These are phyloP conservation scores for Macrotrachela quadricornifera DNA, from an alignment of 1,140 invertebrate genomes.

Conservation along the genomic window DNA sequence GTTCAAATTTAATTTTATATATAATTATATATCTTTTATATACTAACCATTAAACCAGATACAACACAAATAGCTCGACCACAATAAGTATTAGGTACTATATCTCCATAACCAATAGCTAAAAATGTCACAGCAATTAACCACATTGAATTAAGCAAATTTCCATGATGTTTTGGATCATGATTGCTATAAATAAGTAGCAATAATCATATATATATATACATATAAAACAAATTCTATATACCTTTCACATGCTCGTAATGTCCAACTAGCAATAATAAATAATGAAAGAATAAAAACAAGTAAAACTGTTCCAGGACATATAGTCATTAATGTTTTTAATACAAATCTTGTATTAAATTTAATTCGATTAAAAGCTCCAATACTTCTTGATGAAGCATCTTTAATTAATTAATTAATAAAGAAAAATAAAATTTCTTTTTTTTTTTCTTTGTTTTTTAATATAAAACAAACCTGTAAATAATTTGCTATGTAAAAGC, in stretches of 20 bases:
- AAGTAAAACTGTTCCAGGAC: slow-evolving; percentile 85
- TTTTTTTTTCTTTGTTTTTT: no score
- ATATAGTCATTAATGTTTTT: slow-evolving; percentile 98
- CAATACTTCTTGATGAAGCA: slow-evolving; percentile 60
- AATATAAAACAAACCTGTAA: slow-evolving; percentile 48
- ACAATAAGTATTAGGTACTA: slow-evolving; percentile 98
- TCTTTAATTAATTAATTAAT: slow-evolving; percentile 31
- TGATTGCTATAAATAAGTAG: slow-evolving; percentile 49
- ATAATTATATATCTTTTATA: no score
- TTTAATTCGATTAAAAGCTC: slow-evolving; percentile 95
- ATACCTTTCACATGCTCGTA: slow-evolving; percentile 94
- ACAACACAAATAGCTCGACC: slow-evolving; percentile 88
- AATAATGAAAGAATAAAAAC: slow-evolving; percentile 82
- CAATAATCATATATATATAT: not conserved
- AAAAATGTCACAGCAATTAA: slow-evolving; percentile 49
- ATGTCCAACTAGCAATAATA: slow-evolving; percentile 96
- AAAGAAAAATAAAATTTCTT: no score
- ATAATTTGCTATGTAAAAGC: slow-evolving; percentile 93
- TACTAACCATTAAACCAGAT: slow-evolving; percentile 92
- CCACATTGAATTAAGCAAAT: slow-evolving; percentile 95
- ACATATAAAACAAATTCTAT: slow-evolving; percentile 11
- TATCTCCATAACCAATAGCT: slow-evolving; percentile 95
- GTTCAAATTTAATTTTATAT: no score
- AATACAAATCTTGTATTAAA: slow-evolving; percentile 97
- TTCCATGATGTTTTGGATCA: slow-evolving; percentile 72